Evolutionary conservation across 2,888 invertebrate species (phyloP).

Genomic region (Acrocera orbiculus): DNA sequence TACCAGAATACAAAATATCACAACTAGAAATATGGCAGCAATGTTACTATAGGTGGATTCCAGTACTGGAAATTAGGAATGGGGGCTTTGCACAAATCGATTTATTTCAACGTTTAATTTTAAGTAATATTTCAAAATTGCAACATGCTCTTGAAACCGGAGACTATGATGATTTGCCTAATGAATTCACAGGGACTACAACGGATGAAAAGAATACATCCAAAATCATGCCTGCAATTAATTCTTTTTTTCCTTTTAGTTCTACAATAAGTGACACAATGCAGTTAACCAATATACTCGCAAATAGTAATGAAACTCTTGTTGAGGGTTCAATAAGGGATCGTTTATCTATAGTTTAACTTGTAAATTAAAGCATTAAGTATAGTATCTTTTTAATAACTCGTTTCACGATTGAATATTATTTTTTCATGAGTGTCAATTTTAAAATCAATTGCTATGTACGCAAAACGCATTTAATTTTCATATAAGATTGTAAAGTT

Average conservation of each 20-base stretch:
- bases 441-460: too few species aligned
- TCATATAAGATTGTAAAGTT: too few species aligned
- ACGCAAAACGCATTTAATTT: too few species aligned
- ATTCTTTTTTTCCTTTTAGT: constrained; percentile 32
- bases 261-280: constrained; percentile 23
- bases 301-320: constrained; percentile 25
- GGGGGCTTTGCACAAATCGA: constrained; percentile 31
- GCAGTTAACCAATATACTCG: constrained; percentile 28
- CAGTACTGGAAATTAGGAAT: constrained; percentile 47
- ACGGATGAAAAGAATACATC: constrained; percentile 15
- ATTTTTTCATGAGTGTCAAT: too few species aligned
- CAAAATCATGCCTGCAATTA: constrained; percentile 21
- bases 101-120: constrained; percentile 26
- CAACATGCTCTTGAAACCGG: constrained; percentile 28
- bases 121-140: constrained; percentile 28
- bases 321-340: constrained; percentile 29
- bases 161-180: constrained; percentile 26
- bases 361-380: too few species aligned
- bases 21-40: constrained; percentile 64
- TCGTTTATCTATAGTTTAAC: constrained; percentile 26
- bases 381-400: too few species aligned
- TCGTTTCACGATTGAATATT: too few species aligned
- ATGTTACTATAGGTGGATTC: constrained; percentile 81
- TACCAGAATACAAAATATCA: constrained; percentile 36
- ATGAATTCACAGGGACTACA: constrained; percentile 10